These are phyloP conservation scores for Origma solitaria DNA, from an alignment of 2,113 vertebrate species.

Conservation along the genomic window DNA sequence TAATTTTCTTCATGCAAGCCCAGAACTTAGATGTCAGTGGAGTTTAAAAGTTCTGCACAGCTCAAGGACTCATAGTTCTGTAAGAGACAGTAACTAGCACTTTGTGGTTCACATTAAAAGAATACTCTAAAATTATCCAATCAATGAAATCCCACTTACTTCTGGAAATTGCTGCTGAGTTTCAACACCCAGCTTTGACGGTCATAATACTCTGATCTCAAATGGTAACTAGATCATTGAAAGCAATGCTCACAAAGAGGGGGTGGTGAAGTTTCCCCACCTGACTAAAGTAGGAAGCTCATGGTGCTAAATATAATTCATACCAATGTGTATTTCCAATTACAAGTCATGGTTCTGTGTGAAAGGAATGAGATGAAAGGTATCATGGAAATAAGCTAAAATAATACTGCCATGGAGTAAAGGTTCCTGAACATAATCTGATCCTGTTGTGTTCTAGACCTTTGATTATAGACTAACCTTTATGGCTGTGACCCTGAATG, in stretches of 20 bases:
- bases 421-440: neutral
- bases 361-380: neutral
- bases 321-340: neutral
- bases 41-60: conserved; percentile 3
- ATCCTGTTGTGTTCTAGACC: conserved; percentile 16
- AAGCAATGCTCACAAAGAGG: neutral
- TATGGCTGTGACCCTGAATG: neutral
- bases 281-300: neutral
- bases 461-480: conserved; percentile 7
- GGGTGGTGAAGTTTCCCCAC: neutral
- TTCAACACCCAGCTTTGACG: neutral
- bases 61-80: neutral
- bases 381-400: neutral
- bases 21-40: neutral
- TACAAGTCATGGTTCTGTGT: neutral
- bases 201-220: neutral
- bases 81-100: conserved; percentile 37
- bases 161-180: conserved; percentile 22
- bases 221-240: neutral
- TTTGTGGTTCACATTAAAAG: conserved; percentile 1
- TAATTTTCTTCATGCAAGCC: conserved; percentile 3
- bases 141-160: conserved; percentile 20
- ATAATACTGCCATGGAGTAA: neutral
- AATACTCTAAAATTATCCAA: conserved; percentile 53
- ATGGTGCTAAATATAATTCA: neutral